A percentile compares a stretch with the other conserved stretches of the same genome.
Evolutionary conservation across 2,797 vertebrate genomes (phyloP).

Genomic region (Chaunax sp.): DNA sequence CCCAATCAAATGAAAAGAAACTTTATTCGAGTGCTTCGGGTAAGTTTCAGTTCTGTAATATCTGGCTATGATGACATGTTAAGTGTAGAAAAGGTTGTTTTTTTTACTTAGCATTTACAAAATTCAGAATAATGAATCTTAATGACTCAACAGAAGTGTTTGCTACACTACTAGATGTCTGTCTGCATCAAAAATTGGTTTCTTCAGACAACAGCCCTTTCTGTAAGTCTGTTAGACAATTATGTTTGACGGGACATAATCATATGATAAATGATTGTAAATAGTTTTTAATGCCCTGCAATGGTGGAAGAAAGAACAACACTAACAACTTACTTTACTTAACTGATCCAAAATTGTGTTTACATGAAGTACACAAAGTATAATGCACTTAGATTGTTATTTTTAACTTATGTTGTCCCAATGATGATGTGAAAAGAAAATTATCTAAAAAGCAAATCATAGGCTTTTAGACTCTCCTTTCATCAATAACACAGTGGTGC

Average conservation of each 20-base stretch:
- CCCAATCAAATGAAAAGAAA: constrained; percentile 3
- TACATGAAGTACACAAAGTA: neutral
- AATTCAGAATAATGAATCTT: neutral
- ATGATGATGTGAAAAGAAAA: neutral
- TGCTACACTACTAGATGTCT: constrained; percentile 1
- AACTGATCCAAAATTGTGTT: constrained; percentile 1
- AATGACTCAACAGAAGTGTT: neutral
- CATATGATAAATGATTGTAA: neutral
- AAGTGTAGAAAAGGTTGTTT: neutral
- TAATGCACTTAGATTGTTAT: neutral
- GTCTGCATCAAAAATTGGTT: constrained; percentile 7
- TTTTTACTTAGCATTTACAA: neutral
- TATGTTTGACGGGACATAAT: neutral
- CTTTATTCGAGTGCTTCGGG: constrained; percentile 10
- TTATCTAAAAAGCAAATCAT: constrained; percentile 16
- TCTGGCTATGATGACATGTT: neutral
- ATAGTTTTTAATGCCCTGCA: neutral
- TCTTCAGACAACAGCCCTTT: neutral
- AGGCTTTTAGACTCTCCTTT: neutral
- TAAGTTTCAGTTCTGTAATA: constrained; percentile 2
- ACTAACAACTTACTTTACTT: neutral
- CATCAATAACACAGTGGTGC: constrained; percentile 2
- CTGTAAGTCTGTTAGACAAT: neutral
- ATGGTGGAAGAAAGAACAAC: neutral
- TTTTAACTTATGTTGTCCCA: neutral